Conservation (phyloP, 2,113 vertebrate genomes). For the Nannospalax galili region DNA sequence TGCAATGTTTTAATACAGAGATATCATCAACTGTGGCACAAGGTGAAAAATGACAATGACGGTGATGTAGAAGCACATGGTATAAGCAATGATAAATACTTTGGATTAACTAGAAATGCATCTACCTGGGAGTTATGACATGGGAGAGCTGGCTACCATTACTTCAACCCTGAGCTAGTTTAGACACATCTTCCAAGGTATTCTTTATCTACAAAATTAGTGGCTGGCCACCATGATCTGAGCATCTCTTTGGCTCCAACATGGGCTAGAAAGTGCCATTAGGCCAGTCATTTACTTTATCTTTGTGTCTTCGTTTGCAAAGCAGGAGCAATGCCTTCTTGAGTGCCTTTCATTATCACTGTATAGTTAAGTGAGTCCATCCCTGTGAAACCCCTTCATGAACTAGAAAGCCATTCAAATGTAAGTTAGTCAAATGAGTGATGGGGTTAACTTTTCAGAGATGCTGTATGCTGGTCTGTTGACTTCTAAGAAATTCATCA, state of each 20-base stretch:
- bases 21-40: background rate
- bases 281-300: background rate
- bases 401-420: background rate
- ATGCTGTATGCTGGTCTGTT: background rate
- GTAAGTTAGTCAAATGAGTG: background rate
- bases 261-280: background rate
- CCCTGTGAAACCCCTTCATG: background rate
- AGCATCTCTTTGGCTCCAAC: background rate
- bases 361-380: background rate
- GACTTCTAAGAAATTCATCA: background rate
- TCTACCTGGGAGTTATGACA: background rate
- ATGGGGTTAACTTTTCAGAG: background rate
- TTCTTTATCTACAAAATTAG: background rate
- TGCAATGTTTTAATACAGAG: background rate
- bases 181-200: background rate
- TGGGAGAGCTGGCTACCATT: background rate
- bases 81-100: conserved; percentile 14
- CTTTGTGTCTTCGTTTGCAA: background rate
- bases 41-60: background rate
- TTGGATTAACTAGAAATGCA: background rate
- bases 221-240: background rate
- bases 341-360: background rate
- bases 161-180: background rate
- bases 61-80: background rate
- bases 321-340: background rate